Conservation (phyloP, 2,888 invertebrate genomes). For the Minunthozetes semirufus region DNA sequence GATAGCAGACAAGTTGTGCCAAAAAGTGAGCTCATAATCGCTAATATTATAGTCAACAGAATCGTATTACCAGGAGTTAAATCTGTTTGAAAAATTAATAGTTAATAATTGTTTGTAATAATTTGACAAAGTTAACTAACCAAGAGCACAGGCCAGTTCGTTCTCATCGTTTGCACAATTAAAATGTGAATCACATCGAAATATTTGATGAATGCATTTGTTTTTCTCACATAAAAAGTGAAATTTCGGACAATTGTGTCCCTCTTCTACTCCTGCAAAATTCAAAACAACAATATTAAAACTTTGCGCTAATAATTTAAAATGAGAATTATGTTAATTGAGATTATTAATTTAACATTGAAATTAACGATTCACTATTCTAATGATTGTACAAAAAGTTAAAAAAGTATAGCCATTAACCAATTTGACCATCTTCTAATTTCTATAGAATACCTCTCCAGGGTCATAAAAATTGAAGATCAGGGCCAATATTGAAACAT, state of each 20-base stretch:
- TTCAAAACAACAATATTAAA: too few relatives aligned
- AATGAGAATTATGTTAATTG: too few relatives aligned
- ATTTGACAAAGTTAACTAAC: not conserved
- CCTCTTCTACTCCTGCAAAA: not conserved
- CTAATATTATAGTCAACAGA: not conserved
- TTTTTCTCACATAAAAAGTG: constrained; percentile 12
- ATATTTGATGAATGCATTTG: constrained; percentile 17
- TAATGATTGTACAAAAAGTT: too few relatives aligned
- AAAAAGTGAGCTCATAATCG: not conserved
- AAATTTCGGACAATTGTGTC: not conserved
- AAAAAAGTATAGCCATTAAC: too few relatives aligned
- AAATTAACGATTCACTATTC: too few relatives aligned
- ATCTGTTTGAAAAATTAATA: not conserved
- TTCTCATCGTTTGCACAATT: constrained; percentile 15
- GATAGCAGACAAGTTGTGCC: constrained; percentile 17
- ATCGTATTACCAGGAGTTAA: constrained; percentile 6
- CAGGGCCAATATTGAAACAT: too few relatives aligned
- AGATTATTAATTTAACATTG: too few relatives aligned
- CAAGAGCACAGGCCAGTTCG: constrained; percentile 5
- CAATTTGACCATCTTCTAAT: too few relatives aligned
- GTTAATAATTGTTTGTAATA: not conserved
- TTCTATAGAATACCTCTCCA: too few relatives aligned
- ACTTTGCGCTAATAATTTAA: too few relatives aligned
- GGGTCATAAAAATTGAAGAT: too few relatives aligned
- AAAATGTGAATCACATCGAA: not conserved